A percentile compares a stretch with the other conserved stretches of the same genome.
Evolutionary conservation across 2,113 vertebrate species (phyloP).

Genomic region (Bos javanicus): DNA sequence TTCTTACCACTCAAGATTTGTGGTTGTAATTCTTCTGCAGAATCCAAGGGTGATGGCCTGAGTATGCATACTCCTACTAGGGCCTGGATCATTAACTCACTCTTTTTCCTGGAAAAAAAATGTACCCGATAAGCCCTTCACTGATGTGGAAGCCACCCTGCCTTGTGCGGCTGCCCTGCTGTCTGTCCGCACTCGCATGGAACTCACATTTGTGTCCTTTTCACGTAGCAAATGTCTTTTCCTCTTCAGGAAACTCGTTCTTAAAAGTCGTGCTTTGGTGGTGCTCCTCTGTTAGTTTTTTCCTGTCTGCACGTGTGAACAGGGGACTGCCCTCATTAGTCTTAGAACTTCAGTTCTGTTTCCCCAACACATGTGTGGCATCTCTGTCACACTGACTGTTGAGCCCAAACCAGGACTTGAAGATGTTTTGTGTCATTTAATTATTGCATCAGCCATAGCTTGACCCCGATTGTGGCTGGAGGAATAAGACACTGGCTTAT

Average conservation of each 20-base stretch:
- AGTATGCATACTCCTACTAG: accelerated
- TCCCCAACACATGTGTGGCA: neutral
- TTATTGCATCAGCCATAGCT: too few species aligned
- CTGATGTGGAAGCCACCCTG: accelerated
- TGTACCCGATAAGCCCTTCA: neutral
- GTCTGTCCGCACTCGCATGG: accelerated
- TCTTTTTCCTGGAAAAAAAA: neutral
- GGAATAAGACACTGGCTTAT: neutral
- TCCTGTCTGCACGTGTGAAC: neutral
- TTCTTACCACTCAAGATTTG: neutral
- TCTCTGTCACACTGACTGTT: accelerated
- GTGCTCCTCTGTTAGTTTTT: neutral
- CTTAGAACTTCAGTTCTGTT: neutral
- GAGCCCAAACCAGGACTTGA: neutral
- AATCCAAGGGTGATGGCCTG: neutral
- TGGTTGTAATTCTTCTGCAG: neutral
- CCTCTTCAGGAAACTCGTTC: neutral
- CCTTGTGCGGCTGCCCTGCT: accelerated
- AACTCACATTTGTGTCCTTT: neutral
- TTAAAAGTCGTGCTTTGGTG: neutral
- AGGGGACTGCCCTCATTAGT: neutral
- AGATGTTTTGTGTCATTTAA: neutral
- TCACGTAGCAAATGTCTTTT: neutral
- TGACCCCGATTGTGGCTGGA: neutral
- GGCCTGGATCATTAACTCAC: neutral